Base-by-base conservation (phyloP, 2,888 invertebrate species). In the Chymomyza procnemis region DNA sequence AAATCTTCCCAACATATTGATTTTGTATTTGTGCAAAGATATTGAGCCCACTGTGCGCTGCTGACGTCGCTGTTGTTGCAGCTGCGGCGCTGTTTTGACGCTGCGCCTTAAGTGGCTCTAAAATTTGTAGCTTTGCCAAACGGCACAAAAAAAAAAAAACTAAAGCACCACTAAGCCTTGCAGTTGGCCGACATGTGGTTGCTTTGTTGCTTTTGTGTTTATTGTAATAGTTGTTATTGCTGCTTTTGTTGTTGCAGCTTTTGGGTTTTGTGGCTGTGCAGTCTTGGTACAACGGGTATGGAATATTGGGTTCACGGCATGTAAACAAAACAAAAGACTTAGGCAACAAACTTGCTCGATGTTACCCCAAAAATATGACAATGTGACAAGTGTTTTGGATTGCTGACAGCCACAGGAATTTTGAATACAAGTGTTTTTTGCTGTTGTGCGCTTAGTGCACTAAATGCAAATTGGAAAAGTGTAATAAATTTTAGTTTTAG, bases 301-400 rank as follows among this genome's bases (percentile, higher is more conserved):
- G 46, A 4, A 30, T 41, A 66, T 19, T 21, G 26, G 26, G 26
- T 26, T 26, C 26, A 26, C 26, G 26, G 26, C 26, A 26, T 26
- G 26, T 26, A 26, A 26, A 26, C 47, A 56, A 54, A 61, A 69
- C 79, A 74, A 80, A 80, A 80, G 81, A 80, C 78, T 80, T 74
- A 73, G 66, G 80, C 79, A 80, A 80, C 78, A 64, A 80, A 80
- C 78, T 78, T 48, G 57, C 41, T 22, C n/a, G 55, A 50, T 30
- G 12, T 66, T 55, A 57, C 61, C 52, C 57, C 73, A 50, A 50
- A 22, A 50, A 50, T 50, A 19, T 50, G 50, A 50, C 50, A 50
- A 50, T 50, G 16, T 50, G 50, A 41, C 34, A 41, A 41, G 34
- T 41, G 34, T 41, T 41, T 41, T 41, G 12, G 34, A 41, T 55